Evolutionary conservation across 2,888 invertebrate genomes (phyloP).

Genomic region (Bombylius discolor): DNA sequence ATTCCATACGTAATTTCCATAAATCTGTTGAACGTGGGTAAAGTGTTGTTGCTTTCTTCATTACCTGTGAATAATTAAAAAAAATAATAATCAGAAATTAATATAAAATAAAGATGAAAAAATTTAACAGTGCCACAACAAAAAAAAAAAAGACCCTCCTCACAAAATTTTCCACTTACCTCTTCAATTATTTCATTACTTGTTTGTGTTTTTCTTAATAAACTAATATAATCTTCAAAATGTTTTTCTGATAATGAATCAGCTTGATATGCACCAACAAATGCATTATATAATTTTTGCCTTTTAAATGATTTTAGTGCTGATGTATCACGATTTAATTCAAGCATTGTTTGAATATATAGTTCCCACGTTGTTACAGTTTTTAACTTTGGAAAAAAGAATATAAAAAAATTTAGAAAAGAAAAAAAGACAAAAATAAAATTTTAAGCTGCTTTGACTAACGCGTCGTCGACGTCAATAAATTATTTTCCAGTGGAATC

Average conservation of each 20-base stretch:
- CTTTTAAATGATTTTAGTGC: constrained; percentile 38
- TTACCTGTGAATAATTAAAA: constrained; percentile 23
- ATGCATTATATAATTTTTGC: constrained; percentile 39
- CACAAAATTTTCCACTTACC: not conserved
- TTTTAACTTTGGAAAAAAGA: constrained; percentile 24
- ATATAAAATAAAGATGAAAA: not conserved
- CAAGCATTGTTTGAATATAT: constrained; percentile 44
- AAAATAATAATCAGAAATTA: constrained; percentile 18
- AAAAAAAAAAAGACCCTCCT: too few relatives aligned
- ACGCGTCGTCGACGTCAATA: too few relatives aligned
- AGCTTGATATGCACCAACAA: constrained; percentile 39
- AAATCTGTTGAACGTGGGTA: constrained; percentile 37
- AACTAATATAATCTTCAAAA: constrained; percentile 37
- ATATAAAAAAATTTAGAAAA: too few relatives aligned
- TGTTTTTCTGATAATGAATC: constrained; percentile 39
- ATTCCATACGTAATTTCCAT: constrained; percentile 41
- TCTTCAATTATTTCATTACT: constrained; percentile 10
- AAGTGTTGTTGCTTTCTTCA: constrained; percentile 37
- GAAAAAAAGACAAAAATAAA: too few relatives aligned
- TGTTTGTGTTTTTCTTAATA: constrained; percentile 18
- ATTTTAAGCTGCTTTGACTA: too few relatives aligned
- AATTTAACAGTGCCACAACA: too few relatives aligned
- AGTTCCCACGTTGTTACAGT: constrained; percentile 42
- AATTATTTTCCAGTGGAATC: too few relatives aligned
- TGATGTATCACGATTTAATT: constrained; percentile 38